Evolutionary conservation across 2,113 vertebrate species (phyloP), one percentile per base, ranked within the genome.

Genomic region (Poeciliopsis prolifica): DNA sequence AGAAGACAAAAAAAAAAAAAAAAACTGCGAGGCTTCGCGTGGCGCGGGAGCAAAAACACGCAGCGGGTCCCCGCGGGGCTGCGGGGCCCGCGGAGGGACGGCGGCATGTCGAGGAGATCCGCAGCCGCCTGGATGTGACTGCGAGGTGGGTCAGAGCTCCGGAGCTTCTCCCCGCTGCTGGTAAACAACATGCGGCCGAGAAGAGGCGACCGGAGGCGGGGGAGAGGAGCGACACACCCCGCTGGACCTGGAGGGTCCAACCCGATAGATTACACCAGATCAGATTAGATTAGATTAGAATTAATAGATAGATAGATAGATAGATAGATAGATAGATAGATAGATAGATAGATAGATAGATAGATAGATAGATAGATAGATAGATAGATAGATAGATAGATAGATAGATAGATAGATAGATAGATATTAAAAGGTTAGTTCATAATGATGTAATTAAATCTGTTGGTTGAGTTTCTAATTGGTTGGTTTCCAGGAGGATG

Each of bases 91-190:
- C 72, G 40, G 58, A n/a, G 24, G 0, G 72, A 54, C 70, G 9
- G 83, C 76, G 80, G 15, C 81, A 87, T 87, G 87, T 68, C 70
- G 80, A 24, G 7, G 72, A 19, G 70, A 65, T 14, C 80, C 82
- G 65, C 11, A 35, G 73, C 89, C 87, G 86, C 0, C 65, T 65
- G 87, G 72, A 87, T 60, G 86, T 80, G 87, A 85, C 86, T 62
- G 87, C 42, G 24, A 78, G 82, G 84, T 12, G 82, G 87, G 79
- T 58, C 11, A 7, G 22, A 68, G 0, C 3, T 44, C 73, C 44
- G 42, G 74, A 66, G 44, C 28, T 26, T 3, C 62, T 3, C 65
- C 51, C 78, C 61, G 80, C 78, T 48, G 82, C 84, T 77, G 64
- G 73, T 80, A 76, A 87, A 86, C 87, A 89, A 86, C 76, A 51